These are phyloP conservation scores for Sebastolobus altivelis DNA, from an alignment of 2,797 vertebrate genomes.

Conservation along the genomic window DNA sequence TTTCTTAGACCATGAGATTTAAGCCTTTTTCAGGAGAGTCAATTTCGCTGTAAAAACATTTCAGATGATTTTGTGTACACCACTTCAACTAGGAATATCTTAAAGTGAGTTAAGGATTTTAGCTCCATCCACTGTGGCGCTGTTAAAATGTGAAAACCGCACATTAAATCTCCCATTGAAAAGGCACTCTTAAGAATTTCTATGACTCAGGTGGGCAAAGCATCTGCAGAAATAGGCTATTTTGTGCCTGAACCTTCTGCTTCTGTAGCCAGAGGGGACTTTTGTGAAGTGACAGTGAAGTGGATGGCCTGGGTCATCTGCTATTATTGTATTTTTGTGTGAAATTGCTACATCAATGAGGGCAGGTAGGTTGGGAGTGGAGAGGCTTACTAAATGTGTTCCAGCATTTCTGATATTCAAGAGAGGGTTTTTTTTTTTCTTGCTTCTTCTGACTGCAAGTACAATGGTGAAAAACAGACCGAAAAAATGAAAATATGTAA, in stretches of 20 bases:
- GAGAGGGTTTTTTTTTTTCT: neutral
- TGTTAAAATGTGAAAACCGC: conserved; percentile 29
- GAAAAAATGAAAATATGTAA: neutral
- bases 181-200: conserved; percentile 37
- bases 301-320: conserved; percentile 57
- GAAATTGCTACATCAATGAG: conserved; percentile 68
- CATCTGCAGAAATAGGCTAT: conserved; percentile 52
- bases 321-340: conserved; percentile 65
- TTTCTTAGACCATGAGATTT: conserved; percentile 16
- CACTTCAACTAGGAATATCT: neutral
- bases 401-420: conserved; percentile 37
- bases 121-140: neutral
- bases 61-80: conserved; percentile 6
- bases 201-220: conserved; percentile 32
- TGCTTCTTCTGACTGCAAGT: neutral
- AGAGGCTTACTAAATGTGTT: conserved; percentile 52
- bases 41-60: neutral
- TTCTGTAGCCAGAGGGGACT: conserved; percentile 49
- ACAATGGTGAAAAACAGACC: conserved; percentile 14
- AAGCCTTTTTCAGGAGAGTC: conserved; percentile 11
- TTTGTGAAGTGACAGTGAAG: conserved; percentile 62
- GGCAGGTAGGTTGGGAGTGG: conserved; percentile 46
- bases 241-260: conserved; percentile 30
- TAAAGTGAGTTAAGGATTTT: conserved; percentile 16
- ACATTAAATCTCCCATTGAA: conserved; percentile 40